Conservation (phyloP, 2,113 vertebrate species). For the Glaucidium brasilianum region DNA sequence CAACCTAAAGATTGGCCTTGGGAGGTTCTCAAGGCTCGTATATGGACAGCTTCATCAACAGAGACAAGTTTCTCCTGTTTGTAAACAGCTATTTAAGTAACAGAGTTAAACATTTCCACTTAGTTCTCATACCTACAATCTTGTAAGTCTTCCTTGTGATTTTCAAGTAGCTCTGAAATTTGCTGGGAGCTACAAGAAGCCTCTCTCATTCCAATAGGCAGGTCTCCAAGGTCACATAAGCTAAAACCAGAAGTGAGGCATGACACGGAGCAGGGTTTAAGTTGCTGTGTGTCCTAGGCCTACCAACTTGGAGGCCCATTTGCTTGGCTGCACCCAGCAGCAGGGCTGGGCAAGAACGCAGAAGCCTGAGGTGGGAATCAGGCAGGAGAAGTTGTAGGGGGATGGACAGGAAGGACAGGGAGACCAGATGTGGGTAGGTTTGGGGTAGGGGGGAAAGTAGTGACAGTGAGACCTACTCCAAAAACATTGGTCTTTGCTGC, state of each 20-base stretch:
- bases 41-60: neutral
- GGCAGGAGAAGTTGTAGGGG: neutral
- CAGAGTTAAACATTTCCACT: neutral
- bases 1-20: neutral
- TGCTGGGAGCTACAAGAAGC: neutral
- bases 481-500: neutral
- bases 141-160: neutral
- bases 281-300: neutral
- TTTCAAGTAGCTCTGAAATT: neutral
- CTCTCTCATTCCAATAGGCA: neutral
- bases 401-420: neutral
- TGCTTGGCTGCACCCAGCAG: neutral
- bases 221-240: neutral
- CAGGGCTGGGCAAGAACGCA: neutral
- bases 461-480: neutral
- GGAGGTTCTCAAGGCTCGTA: neutral
- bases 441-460: neutral
- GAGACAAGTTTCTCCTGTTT: neutral
- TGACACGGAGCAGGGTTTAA: neutral
- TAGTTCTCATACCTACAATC: neutral
- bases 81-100: neutral
- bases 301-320: too few relatives aligned
- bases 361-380: neutral
- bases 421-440: neutral
- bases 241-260: neutral